Percentiles rank a stretch among this genome's conserved stretches.
These are phyloP conservation scores for Euura saliciscinereae DNA, from an alignment of 1,140 invertebrate species.

Conservation along the genomic window DNA sequence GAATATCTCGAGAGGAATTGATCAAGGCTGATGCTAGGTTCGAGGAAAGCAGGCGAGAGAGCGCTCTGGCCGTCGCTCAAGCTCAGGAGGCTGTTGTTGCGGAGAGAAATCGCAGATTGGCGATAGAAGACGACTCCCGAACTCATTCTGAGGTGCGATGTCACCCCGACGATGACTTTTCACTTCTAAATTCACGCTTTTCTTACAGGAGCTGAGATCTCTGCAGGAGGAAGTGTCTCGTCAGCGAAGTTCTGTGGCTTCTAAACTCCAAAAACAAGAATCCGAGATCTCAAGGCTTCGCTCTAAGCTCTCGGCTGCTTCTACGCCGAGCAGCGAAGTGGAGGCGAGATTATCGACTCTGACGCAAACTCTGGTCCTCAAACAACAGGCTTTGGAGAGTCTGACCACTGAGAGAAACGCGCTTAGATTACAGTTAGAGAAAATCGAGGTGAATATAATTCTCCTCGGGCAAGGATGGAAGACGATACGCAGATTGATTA, in stretches of 20 bases:
- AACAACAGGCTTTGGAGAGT: slow-evolving; percentile 78
- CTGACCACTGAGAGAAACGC: slow-evolving; percentile 83
- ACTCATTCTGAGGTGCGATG: slow-evolving; percentile 58
- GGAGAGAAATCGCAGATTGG: slow-evolving; percentile 62
- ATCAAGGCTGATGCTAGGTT: slow-evolving; percentile 55
- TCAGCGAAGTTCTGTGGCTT: slow-evolving; percentile 60
- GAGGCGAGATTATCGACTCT: slow-evolving; percentile 73
- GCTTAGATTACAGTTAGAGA: slow-evolving; percentile 77
- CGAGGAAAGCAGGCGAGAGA: slow-evolving; percentile 51
- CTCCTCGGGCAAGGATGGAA: background rate
- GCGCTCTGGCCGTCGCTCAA: slow-evolving; percentile 46
- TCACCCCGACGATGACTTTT: background rate
- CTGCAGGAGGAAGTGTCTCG: slow-evolving; percentile 65
- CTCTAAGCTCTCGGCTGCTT: slow-evolving; percentile 62
- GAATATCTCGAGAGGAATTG: slow-evolving; percentile 63
- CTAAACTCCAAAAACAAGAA: slow-evolving; percentile 65
- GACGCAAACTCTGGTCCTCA: slow-evolving; percentile 81
- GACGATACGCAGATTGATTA: slow-evolving; percentile 24
- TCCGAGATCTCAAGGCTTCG: slow-evolving; percentile 67
- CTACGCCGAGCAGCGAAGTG: slow-evolving; percentile 65
- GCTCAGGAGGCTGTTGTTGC: slow-evolving; percentile 63
- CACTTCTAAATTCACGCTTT: slow-evolving; percentile 9
- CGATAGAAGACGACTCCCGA: slow-evolving; percentile 66
- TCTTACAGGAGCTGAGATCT: slow-evolving; percentile 65
- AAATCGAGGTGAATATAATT: slow-evolving; percentile 66